Base-by-base conservation (phyloP, 64 coral and sea anemone species). In the Montipora sp. region DNA sequence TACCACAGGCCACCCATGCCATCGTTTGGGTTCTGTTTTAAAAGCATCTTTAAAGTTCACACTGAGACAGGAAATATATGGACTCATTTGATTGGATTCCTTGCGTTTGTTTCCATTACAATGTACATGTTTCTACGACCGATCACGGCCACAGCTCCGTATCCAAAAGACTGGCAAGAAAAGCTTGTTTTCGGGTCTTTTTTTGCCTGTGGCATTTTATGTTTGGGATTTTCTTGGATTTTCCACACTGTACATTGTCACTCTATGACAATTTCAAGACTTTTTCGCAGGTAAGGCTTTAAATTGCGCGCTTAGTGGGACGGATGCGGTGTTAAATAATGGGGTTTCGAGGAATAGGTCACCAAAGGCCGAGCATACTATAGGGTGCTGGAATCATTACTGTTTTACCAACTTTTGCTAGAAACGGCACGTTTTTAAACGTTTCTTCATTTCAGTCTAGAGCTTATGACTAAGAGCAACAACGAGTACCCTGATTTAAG, bases 51-150 rank as follows among this genome's bases (percentile, higher is more conserved):
- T 87, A 88, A 78, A 58, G 55, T 96, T 13, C 95, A 96, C 70
- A 90, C 91, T 47, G 95, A 96, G 70, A 96, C 95, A n/a, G 95
- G 95, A 5, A 96, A 96, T 57, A 96, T 96, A 55, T 96, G 95
- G 95, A 96, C 91, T 43, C 95, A 96, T 77, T 89, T 96, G 70
- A 60, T 96, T 63, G 95, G 95, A 14, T 96, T 96, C 73, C 21
- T 96, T 27, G 91, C 80, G 7, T 96, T 96, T 78, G 83, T 96
- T 73, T 86, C 81, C 63, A 89, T 93, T 2, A 87, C 91, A 51
- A 51, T 89, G 63, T 96, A 96, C 58, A 80, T 96, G 8, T 93
- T 93, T 89, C 11, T 96, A 45, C 73, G 91, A 66, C 95, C 95
- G 4, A 27, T 93, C 5, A 55, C 95, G 9, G 10, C 36, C 47